Conservation (phyloP, 2,888 invertebrate species). For the Drosophila merina region DNA sequence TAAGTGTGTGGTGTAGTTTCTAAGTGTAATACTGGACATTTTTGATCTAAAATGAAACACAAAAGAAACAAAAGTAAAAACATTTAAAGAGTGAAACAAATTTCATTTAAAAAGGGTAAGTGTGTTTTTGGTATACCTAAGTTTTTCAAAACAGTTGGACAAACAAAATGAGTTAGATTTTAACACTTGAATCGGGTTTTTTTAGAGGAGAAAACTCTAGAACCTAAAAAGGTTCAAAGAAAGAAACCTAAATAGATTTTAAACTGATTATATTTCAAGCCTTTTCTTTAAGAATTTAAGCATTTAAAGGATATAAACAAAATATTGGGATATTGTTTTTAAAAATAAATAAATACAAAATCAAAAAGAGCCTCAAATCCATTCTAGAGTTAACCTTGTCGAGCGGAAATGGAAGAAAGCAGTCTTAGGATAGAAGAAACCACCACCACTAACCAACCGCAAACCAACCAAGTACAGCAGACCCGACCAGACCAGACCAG, state of each 20-base stretch:
- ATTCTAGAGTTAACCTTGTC: background rate
- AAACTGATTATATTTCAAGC: no score
- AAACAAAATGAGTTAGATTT: background rate
- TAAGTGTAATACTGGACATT: constrained; percentile 78
- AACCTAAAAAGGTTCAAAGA: no score
- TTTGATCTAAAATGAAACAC: constrained; percentile 82
- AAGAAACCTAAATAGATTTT: no score
- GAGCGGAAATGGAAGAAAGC: background rate
- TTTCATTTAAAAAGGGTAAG: constrained; percentile 5
- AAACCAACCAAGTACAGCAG: constrained; percentile 33
- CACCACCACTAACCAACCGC: constrained; percentile 32
- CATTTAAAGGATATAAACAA: no score
- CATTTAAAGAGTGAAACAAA: constrained; percentile 22
- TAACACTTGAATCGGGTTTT: constrained; percentile 10
- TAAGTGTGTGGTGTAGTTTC: constrained; percentile 38
- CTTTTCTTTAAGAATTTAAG: no score
- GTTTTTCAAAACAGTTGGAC: background rate
- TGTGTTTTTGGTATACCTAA: no score
- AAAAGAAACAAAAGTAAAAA: constrained; percentile 42
- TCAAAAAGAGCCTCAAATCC: background rate
- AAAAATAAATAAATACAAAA: no score
- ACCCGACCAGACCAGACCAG: constrained; percentile 30
- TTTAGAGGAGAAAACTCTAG: no score
- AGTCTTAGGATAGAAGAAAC: constrained; percentile 18
- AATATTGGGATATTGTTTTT: no score